Conservation (phyloP, 2,113 vertebrate species). For the Lonchura striata region DNA sequence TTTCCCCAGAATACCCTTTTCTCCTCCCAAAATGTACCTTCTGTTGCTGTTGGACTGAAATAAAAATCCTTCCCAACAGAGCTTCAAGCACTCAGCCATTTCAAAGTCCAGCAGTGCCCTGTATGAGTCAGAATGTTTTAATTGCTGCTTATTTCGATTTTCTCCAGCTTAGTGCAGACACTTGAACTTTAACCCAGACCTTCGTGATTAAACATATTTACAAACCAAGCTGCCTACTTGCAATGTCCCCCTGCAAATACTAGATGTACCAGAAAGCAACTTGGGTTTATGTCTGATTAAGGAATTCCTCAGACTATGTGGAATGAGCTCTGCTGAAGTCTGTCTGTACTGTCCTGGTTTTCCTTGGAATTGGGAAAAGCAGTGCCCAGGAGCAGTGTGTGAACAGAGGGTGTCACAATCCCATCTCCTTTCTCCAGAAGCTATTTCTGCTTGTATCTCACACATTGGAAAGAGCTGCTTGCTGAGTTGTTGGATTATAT, state of each 20-base stretch:
- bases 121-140: not conserved
- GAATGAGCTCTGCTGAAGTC: not conserved
- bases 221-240: not conserved
- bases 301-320: not conserved
- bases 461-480: not conserved
- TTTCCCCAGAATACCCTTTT: not conserved
- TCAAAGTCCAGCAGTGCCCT: not conserved
- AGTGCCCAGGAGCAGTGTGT: not conserved
- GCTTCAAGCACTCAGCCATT: not conserved
- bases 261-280: not conserved
- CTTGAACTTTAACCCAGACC: not conserved
- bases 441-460: not conserved
- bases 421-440: not conserved
- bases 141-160: not conserved
- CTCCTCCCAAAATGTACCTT: accelerated
- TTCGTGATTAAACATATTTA: not conserved
- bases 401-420: not conserved
- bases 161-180: not conserved
- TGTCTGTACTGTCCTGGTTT: not conserved
- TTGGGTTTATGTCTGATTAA: not conserved
- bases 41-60: not conserved
- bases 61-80: not conserved
- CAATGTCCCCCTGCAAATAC: not conserved
- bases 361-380: not conserved
- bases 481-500: not conserved